Conservation (phyloP, 2,113 vertebrate species). For the Cheilinus undulatus region DNA sequence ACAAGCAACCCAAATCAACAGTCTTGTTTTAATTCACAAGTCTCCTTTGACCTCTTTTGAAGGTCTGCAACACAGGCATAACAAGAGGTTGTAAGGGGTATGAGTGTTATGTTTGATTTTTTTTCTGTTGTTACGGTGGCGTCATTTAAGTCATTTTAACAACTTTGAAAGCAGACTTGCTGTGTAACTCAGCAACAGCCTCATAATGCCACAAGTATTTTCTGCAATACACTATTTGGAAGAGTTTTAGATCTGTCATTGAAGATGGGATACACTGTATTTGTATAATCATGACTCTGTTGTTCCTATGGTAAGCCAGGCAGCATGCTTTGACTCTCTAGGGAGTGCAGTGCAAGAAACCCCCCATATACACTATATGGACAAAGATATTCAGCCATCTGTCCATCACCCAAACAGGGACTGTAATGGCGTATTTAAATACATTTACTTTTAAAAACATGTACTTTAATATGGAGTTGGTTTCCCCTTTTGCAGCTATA, state of each 20-base stretch:
- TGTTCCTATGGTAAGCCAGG: too few relatives aligned
- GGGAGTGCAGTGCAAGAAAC: too few relatives aligned
- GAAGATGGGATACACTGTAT: neutral
- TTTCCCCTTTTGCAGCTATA: too few relatives aligned
- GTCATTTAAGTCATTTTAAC: neutral
- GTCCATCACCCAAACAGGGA: too few relatives aligned
- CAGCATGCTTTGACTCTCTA: too few relatives aligned
- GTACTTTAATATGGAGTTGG: too few relatives aligned
- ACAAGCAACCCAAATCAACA: slow-evolving; percentile 3
- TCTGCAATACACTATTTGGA: neutral
- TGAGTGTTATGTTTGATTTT: neutral
- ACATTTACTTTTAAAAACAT: too few relatives aligned
- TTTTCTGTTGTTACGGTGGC: neutral
- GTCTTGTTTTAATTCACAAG: neutral
- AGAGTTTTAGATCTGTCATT: neutral
- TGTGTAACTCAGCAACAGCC: neutral
- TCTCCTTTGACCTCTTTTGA: neutral
- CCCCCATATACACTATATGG: too few relatives aligned
- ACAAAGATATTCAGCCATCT: too few relatives aligned
- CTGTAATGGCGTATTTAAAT: too few relatives aligned
- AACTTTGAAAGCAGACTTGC: neutral
- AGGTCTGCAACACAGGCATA: neutral
- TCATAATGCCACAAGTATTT: neutral
- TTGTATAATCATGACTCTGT: neutral
- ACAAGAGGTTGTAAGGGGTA: neutral